Percentiles rank a stretch among this genome's conserved stretches.
phyloP scores from a whole-genome alignment of 2,888 invertebrate species.

The Lycaena phlaeas region DNA sequence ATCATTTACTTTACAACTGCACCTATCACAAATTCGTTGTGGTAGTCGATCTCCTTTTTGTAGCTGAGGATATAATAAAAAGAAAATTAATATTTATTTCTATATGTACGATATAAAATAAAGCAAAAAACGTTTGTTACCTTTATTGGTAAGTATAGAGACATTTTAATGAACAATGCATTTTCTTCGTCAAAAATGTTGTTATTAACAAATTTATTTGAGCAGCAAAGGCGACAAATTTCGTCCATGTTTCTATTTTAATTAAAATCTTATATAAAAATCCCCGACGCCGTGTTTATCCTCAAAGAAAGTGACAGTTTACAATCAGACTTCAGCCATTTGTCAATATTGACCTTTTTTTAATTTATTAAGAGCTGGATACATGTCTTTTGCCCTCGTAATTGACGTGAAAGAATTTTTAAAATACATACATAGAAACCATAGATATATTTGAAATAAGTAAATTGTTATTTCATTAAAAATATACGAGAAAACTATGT shows the following conservation, averaged over 20 bases:
- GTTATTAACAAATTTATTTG: constrained; percentile 73
- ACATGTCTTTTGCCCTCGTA: too few species aligned
- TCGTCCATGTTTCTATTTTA: constrained; percentile 45
- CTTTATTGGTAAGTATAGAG: constrained; percentile 82
- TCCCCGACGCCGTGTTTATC: constrained; percentile 37
- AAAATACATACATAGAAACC: too few species aligned
- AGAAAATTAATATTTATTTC: constrained; percentile 12
- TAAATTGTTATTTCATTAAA: too few species aligned
- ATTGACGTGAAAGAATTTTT: too few species aligned
- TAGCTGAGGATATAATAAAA: constrained; percentile 59
- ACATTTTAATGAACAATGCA: constrained; percentile 79
- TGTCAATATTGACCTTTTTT: constrained; percentile 57
- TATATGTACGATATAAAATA: constrained; percentile 5
- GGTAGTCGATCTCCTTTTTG: constrained; percentile 78
- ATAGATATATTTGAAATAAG: too few species aligned
- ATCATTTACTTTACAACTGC: constrained; percentile 80
- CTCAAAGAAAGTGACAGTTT: constrained; percentile 43
- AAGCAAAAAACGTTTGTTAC: constrained; percentile 44
- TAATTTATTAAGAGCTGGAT: too few species aligned
- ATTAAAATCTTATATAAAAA: constrained; percentile 22
- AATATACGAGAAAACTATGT: too few species aligned
- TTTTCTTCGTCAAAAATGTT: constrained; percentile 80
- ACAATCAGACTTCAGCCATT: constrained; percentile 37
- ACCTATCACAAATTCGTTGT: constrained; percentile 80
- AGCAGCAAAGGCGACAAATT: constrained; percentile 61